These are phyloP conservation scores for Anguilla obscura DNA, from an alignment of 2,797 vertebrate species.

Conservation along the genomic window DNA sequence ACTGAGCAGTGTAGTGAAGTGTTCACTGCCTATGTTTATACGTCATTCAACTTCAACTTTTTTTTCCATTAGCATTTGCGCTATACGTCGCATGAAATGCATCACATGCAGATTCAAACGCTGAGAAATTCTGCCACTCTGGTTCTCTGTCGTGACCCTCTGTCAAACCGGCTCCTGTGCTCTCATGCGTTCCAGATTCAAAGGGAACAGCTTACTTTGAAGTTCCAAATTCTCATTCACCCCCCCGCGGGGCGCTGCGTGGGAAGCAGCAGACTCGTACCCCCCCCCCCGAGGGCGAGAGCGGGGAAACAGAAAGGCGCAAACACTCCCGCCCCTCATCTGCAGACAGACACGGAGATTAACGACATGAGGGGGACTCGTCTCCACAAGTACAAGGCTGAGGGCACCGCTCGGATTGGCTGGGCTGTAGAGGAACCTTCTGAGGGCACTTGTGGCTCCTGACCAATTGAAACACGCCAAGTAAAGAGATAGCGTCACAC, in stretches of 20 bases:
- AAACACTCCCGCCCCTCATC: neutral
- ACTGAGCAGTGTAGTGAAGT: neutral
- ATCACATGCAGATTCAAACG: neutral
- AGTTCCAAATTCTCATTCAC: neutral
- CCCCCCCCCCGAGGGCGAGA: neutral
- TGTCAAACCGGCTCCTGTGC: neutral
- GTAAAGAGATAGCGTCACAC: neutral
- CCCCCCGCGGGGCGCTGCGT: neutral
- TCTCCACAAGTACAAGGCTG: neutral
- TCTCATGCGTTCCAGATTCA: neutral
- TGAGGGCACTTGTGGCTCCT: neutral
- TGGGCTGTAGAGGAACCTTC: neutral
- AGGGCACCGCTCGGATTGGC: neutral
- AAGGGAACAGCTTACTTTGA: conserved; percentile 7
- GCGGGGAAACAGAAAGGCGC: neutral
- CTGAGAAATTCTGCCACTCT: neutral
- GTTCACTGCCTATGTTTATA: neutral
- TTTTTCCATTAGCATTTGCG: neutral
- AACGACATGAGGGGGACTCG: neutral
- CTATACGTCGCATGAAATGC: neutral
- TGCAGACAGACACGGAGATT: neutral
- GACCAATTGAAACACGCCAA: neutral
- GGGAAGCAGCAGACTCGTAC: neutral
- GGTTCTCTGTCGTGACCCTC: neutral
- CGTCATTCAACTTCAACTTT: neutral